phyloP scores from a whole-genome alignment of 2,888 invertebrate genomes.

The Chymomyza fuscimana region DNA sequence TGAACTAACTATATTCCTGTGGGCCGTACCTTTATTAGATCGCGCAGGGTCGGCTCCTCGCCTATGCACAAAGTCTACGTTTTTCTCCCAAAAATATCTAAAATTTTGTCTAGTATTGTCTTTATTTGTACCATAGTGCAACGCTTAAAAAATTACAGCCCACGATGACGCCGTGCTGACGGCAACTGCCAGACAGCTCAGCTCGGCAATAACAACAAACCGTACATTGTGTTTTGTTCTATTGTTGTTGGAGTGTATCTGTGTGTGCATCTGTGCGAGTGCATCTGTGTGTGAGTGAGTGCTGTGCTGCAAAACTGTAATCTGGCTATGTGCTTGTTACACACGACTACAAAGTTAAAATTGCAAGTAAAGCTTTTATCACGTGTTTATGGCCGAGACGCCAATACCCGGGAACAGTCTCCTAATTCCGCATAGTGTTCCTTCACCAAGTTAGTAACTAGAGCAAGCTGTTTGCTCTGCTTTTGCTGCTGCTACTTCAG shows the following conservation, averaged over 20 bases:
- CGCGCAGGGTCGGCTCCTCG: too few species aligned
- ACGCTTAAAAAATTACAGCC: not conserved
- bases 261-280: conserved; percentile 15
- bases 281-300: not conserved
- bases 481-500: not conserved
- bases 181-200: conserved; percentile 26
- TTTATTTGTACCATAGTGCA: not conserved
- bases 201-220: conserved; percentile 20
- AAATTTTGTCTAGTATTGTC: too few species aligned
- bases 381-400: conserved; percentile 51
- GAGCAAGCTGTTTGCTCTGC: not conserved
- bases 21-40: too few species aligned
- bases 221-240: conserved; percentile 1
- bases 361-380: conserved; percentile 67
- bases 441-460: not conserved
- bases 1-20: too few species aligned
- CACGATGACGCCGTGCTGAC: conserved; percentile 49
- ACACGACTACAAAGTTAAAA: conserved; percentile 53
- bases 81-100: too few species aligned
- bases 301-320: conserved; percentile 32
- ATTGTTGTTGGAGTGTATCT: conserved; percentile 18
- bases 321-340: conserved; percentile 8
- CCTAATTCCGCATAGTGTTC: not conserved
- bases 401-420: not conserved
- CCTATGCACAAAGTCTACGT: too few species aligned